Percentiles rank a stretch among this genome's conserved stretches.
phyloP scores from a whole-genome alignment of 35 echinoderm and acorn worm species.

The Anneissia japonica region DNA sequence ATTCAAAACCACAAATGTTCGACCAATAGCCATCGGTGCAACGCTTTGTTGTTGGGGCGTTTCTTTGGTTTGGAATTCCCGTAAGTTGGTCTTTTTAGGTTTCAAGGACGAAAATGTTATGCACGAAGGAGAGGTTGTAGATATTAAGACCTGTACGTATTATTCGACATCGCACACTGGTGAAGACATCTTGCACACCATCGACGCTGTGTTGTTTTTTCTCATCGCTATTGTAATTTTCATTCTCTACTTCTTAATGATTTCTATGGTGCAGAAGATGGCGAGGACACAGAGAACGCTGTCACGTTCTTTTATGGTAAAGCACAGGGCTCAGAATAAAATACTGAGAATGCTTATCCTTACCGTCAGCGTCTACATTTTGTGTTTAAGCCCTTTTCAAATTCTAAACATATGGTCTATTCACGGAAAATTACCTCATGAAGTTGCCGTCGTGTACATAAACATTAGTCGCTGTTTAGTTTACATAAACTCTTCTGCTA shows the following conservation, averaged over 20 bases:
- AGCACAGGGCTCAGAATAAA: neutral
- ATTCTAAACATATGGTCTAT: neutral
- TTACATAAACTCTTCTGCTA: neutral
- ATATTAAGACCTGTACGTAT: neutral
- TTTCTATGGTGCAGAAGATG: neutral
- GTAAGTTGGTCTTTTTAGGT: neutral
- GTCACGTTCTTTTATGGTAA: neutral
- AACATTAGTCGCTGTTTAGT: neutral
- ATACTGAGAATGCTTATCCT: neutral
- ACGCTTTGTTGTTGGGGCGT: neutral
- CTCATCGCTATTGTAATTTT: neutral
- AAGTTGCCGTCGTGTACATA: neutral
- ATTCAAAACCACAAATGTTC: neutral
- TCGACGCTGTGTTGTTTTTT: neutral
- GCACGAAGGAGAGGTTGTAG: neutral
- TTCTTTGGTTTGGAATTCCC: neutral
- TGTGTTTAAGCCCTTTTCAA: neutral
- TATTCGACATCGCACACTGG: neutral
- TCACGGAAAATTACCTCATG: neutral
- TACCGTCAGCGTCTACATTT: neutral
- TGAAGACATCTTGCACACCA: neutral
- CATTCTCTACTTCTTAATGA: neutral
- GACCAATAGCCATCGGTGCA: neutral
- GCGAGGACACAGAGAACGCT: neutral
- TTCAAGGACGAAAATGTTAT: neutral